These are phyloP conservation scores for Amphimedon queenslandica DNA, from an alignment of 37 sponge, comb jelly and placozoan genomes.

Conservation along the genomic window DNA sequence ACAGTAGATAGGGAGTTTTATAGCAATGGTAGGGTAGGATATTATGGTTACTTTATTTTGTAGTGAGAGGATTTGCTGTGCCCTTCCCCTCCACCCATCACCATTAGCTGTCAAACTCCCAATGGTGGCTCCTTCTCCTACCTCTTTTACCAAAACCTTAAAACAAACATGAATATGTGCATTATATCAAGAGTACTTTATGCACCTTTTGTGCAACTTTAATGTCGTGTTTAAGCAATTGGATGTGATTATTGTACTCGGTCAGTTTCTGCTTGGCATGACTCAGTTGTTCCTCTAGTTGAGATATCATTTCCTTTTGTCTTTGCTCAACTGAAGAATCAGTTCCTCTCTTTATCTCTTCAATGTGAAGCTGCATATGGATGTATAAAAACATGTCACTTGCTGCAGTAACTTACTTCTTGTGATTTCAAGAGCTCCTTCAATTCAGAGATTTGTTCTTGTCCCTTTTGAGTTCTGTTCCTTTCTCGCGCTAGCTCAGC, in stretches of 20 bases:
- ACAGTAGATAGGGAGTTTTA: background rate
- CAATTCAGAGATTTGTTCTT: constrained; percentile 20
- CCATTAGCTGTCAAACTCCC: constrained; percentile 18
- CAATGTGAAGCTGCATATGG: too few species aligned
- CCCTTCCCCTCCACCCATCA: constrained; percentile 73
- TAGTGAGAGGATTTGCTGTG: constrained; percentile 66
- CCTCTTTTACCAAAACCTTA: constrained; percentile 46
- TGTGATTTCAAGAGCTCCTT: too few species aligned
- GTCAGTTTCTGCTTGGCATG: constrained; percentile 39
- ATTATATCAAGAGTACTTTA: background rate
- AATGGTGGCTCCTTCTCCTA: constrained; percentile 54
- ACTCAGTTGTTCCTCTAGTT: constrained; percentile 42
- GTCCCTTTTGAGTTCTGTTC: constrained; percentile 28
- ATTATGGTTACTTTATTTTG: constrained; percentile 59
- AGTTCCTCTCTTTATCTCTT: too few species aligned
- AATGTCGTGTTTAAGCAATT: constrained; percentile 68
- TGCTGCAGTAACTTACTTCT: too few species aligned
- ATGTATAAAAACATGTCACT: too few species aligned
- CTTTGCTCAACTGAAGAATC: constrained; percentile 5
- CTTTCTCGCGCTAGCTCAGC: constrained; percentile 53
- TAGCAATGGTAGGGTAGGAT: too few species aligned
- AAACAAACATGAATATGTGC: background rate
- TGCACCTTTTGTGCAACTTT: constrained; percentile 57
- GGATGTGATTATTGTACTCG: constrained; percentile 47
- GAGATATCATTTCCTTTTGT: background rate